Evolutionary conservation across 2,888 invertebrate genomes (phyloP).

Genomic region (Exocentrus adspersus): DNA sequence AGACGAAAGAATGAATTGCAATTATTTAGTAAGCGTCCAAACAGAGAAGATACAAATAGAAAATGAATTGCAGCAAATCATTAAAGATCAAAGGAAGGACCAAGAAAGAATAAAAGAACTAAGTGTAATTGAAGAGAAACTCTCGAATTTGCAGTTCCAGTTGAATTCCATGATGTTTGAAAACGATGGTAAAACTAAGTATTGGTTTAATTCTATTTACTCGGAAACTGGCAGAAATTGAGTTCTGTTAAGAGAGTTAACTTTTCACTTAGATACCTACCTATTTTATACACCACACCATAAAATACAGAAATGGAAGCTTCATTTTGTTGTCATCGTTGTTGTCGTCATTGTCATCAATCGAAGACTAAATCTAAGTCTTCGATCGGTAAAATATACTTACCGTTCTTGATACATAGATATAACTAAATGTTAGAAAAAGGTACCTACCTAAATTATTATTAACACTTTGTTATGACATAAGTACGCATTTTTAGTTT

Average conservation of each 20-base stretch:
- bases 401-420: no score
- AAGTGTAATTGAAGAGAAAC: conserved; percentile 45
- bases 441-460: no score
- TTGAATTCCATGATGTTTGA: conserved; percentile 32
- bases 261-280: no score
- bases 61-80: conserved; percentile 49
- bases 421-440: no score
- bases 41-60: conserved; percentile 54
- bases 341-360: no score
- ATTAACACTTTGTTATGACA: no score
- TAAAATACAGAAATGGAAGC: no score
- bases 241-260: neutral
- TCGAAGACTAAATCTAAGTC: no score
- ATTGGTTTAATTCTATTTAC: neutral
- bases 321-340: no score
- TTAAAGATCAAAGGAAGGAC: conserved; percentile 41
- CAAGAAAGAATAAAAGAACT: conserved; percentile 45
- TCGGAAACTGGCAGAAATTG: neutral
- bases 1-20: conserved; percentile 51
- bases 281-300: no score
- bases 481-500: no score
- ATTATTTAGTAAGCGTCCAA: conserved; percentile 52
- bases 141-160: conserved; percentile 44
- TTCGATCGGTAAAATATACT: no score
- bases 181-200: conserved; percentile 22